phyloP scores from a whole-genome alignment of 2,888 invertebrate genomes.

The Scrobipalpa costella region DNA sequence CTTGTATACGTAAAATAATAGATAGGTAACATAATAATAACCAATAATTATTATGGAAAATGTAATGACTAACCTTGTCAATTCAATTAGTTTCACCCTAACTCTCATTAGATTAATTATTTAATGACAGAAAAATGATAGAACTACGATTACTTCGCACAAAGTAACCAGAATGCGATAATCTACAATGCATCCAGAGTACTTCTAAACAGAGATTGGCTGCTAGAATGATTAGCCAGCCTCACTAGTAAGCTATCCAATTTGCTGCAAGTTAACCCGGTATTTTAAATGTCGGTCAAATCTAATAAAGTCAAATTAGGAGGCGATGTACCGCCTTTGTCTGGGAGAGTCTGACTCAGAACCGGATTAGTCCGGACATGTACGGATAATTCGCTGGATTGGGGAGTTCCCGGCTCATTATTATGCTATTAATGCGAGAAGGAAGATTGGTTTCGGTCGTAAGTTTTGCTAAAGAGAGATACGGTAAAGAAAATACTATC shows the following conservation, averaged over 20 bases:
- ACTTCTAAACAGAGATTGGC: constrained; percentile 27
- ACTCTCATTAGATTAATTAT: too few species aligned
- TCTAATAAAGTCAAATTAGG: constrained; percentile 73
- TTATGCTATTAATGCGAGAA: constrained; percentile 40
- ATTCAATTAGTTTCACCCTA: too few species aligned
- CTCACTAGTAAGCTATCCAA: constrained; percentile 62
- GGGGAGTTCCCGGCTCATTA: constrained; percentile 52
- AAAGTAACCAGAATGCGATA: background rate
- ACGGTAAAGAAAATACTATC: too few species aligned
- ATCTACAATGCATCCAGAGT: background rate
- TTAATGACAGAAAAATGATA: background rate
- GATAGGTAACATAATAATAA: too few species aligned
- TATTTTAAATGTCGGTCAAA: constrained; percentile 73
- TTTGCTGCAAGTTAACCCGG: constrained; percentile 61
- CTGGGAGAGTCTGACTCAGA: constrained; percentile 44
- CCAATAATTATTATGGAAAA: too few species aligned
- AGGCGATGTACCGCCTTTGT: constrained; percentile 57
- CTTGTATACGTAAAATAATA: too few species aligned
- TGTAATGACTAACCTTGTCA: too few species aligned
- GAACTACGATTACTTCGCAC: background rate
- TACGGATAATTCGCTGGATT: constrained; percentile 54
- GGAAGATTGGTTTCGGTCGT: background rate
- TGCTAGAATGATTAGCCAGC: constrained; percentile 22
- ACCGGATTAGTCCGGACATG: constrained; percentile 55
- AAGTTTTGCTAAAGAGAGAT: background rate